These are phyloP conservation scores for Mythimna pallens DNA, from an alignment of 2,888 invertebrate genomes.

Conservation along the genomic window DNA sequence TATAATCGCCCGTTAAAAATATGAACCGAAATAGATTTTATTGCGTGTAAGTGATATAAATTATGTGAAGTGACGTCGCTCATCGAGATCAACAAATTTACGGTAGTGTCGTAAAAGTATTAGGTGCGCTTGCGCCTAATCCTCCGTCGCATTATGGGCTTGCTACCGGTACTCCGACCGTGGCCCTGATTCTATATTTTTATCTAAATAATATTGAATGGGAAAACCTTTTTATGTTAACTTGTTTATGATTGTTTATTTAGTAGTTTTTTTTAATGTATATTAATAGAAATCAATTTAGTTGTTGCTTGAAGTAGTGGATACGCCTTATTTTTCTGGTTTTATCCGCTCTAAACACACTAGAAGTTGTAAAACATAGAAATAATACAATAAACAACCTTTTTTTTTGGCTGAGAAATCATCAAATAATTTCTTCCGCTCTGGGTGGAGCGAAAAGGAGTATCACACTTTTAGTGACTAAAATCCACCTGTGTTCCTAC, in stretches of 20 bases:
- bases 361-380: not conserved
- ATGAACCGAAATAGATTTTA: constrained; percentile 75
- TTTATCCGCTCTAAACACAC: not conserved
- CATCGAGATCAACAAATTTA: constrained; percentile 84
- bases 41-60: constrained; percentile 77
- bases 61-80: constrained; percentile 75
- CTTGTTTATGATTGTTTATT: constrained; percentile 45
- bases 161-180: constrained; percentile 76
- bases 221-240: constrained; percentile 44
- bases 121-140: constrained; percentile 81
- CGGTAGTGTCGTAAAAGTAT: constrained; percentile 85
- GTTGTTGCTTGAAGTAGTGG: not conserved
- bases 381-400: not conserved
- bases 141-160: constrained; percentile 81
- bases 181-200: constrained; percentile 80
- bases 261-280: not conserved
- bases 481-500: too few relatives aligned
- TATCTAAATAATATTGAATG: constrained; percentile 62
- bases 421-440: too few relatives aligned
- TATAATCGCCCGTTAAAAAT: constrained; percentile 60
- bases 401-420: too few relatives aligned
- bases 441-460: too few relatives aligned
- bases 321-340: too few relatives aligned
- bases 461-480: too few relatives aligned
- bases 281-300: not conserved